Base-by-base conservation (phyloP, 2,888 invertebrate genomes). In the Temnothorax rugatulus region DNA sequence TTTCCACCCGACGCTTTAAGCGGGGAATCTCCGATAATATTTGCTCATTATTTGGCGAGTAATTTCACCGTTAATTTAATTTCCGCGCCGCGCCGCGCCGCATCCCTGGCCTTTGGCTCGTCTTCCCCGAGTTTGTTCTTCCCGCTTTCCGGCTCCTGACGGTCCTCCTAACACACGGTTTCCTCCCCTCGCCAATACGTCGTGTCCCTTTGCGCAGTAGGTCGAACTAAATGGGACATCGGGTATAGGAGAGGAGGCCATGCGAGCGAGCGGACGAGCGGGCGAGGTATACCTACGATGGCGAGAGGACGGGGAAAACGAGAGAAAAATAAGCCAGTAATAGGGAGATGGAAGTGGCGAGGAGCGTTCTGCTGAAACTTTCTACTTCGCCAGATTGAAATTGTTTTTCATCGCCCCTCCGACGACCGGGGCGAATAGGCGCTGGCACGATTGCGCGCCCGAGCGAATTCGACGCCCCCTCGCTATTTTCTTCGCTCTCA, bases 311-410 rank as follows among this genome's bases (percentile, higher is more conserved):
- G 29, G 41, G 50, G 69, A 66, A 71, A 81, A 81, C 38, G 82
- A 79, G 74, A 44, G 83, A 82, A 76, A 82, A 83, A 85, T 84
- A 84, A 86, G 86, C 63, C 47, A 54, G 71, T 44, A 74, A 84
- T 44, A 66, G 69, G 50, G 61, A 75, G 86, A 86, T 50, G 86
- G 81, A 79, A 41, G 82, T 61, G 82, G 71, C 38, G 71, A 47
- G 68, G 50, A 57, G 64, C 87, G 41, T 79, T 68, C 86, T 38
- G 81, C 76, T 75, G 82, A 86, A 92, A 91, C 90, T 91, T 91
- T 84, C 87, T 87, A 90, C 91, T 91, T 86, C 63, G 88, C 85
- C 87, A 87, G 91, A 91, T 92, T 91, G 91, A 90, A 90, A 90
- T 89, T 89, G 89, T 91, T 91, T 91, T 90, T 91, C 88, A 83